Evolutionary conservation across 2,113 vertebrate species (phyloP).

Genomic region (Xiphias gladius): DNA sequence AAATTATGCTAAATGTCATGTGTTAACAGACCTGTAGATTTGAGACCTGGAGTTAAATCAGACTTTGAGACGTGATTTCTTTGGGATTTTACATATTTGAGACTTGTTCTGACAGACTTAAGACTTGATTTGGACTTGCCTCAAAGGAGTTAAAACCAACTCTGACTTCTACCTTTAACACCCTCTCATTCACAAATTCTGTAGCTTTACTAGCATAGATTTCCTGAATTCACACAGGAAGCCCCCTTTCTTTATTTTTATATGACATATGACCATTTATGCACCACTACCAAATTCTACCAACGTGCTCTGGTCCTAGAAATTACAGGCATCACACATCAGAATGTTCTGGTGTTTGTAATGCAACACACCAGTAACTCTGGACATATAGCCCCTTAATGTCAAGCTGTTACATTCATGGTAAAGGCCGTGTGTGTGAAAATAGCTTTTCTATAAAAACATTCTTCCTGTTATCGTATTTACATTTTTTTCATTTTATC

Average conservation of each 20-base stretch:
- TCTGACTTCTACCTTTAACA: not conserved
- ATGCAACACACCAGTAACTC: too few relatives aligned
- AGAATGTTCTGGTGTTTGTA: not conserved
- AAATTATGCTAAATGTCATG: not conserved
- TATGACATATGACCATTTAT: not conserved
- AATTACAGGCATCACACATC: not conserved
- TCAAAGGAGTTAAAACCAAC: not conserved
- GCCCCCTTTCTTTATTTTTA: not conserved
- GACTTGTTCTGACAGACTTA: not conserved
- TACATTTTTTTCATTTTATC: not conserved
- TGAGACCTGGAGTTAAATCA: not conserved
- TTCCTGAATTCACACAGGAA: not conserved
- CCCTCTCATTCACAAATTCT: not conserved
- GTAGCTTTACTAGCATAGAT: not conserved
- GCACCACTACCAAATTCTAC: not conserved
- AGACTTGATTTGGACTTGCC: too few relatives aligned
- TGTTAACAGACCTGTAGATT: not conserved
- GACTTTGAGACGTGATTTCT: not conserved
- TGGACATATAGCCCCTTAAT: not conserved
- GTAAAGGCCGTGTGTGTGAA: not conserved
- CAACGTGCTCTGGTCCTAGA: not conserved
- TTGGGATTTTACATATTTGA: not conserved
- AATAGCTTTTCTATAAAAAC: not conserved
- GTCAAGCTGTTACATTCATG: not conserved
- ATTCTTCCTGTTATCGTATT: not conserved